Conservation (phyloP, 2,888 invertebrate genomes). For the Lithophane leautieri region DNA sequence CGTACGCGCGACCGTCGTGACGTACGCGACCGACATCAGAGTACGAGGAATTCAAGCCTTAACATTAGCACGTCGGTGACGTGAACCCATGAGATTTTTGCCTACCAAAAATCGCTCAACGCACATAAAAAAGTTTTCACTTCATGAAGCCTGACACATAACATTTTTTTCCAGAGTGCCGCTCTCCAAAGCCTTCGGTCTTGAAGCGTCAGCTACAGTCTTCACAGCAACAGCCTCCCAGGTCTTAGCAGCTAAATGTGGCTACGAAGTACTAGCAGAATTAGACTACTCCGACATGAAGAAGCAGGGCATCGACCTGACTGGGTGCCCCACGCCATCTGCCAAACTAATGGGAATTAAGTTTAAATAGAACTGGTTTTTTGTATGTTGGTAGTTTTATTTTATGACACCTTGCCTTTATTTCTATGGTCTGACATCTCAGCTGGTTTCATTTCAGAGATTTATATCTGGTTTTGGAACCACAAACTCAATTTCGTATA, state of each 20-base stretch:
- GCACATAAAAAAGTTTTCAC: too few species aligned
- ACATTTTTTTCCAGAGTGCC: slow-evolving; percentile 72
- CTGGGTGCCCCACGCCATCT: slow-evolving; percentile 63
- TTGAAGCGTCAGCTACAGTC: slow-evolving; percentile 77
- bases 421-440: too few species aligned
- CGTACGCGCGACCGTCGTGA: too few species aligned
- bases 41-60: too few species aligned
- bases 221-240: slow-evolving; percentile 83
- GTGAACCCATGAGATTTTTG: too few species aligned
- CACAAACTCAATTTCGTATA: too few species aligned
- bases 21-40: too few species aligned
- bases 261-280: slow-evolving; percentile 75
- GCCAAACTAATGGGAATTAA: slow-evolving; percentile 80
- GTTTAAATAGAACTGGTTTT: slow-evolving; percentile 52
- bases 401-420: not conserved
- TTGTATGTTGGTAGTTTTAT: slow-evolving; percentile 20
- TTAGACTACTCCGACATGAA: slow-evolving; percentile 77
- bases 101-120: too few species aligned
- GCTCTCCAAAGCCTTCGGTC: slow-evolving; percentile 75
- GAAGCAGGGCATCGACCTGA: slow-evolving; percentile 75
- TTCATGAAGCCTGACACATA: not conserved
- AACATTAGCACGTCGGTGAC: too few species aligned
- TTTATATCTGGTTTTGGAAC: too few species aligned
- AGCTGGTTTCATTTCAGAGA: too few species aligned
- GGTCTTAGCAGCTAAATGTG: slow-evolving; percentile 79